Evolutionary conservation across 2,888 invertebrate species (phyloP), one percentile per base, ranked within the genome.

Genomic region (Amphiduros pacificus): DNA sequence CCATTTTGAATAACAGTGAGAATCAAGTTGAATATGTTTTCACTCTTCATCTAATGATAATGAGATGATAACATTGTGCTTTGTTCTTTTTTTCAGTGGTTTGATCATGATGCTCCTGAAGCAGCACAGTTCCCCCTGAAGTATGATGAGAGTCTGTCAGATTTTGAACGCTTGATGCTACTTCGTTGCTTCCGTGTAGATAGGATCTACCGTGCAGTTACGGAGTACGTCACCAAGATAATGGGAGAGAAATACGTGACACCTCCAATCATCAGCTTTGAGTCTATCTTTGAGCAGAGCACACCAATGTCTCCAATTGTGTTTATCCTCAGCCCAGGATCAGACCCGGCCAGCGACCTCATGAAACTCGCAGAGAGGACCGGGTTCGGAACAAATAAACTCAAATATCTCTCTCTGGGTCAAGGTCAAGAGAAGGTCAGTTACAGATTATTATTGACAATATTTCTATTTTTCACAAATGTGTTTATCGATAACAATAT

Each of bases 181-280:
- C 84, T 95, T 56, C 87, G 94, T 22, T 95, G 94, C 79, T 93
- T 95, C 85, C 88, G 94, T 27, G 88, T 93, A 22, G 95, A 95
- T 84, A 87, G 94, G 65, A 90, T 94, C 59, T 93, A 91, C 84
- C 87, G 91, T 69, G 90, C 91, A n/a, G 88, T 94, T 68, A 90
- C 90, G 31, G 88, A 91, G 78, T 95, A 90, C 81, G 91, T 94
- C 72, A 59, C 59, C 26, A 53, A 59, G 31, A 59, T 59, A 11
- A 59, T 59, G 59, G 59, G 93, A 49, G 91, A 92, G 82, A 89
- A 90, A 79, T 95, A 89, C 77, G 90, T 94, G 63, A 93, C 92
- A 55, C 93, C 95, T 22, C 94, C 94, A 0, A 90, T 91, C 55
- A 87, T 90, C 73, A 93, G 92, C 77, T 88, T 93, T 72, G 90